Evolutionary conservation across 1,140 invertebrate species (phyloP).

Genomic region (Homarus americanus): DNA sequence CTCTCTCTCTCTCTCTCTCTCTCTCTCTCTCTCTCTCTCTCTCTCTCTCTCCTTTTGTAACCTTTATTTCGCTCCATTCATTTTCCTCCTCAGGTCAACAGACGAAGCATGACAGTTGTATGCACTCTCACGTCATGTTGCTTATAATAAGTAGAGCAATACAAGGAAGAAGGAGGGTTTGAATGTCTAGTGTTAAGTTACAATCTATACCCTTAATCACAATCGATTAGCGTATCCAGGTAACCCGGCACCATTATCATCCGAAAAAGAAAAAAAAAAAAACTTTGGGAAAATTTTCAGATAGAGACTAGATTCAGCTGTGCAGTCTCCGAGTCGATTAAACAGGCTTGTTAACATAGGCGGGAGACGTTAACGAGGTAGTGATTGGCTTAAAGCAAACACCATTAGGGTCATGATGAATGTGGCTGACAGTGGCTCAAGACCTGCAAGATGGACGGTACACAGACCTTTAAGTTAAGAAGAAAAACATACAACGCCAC

Average conservation of each 20-base stretch:
- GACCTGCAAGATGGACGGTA: background rate
- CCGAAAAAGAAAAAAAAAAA: no score
- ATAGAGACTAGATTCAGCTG: background rate
- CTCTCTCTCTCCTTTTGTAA: background rate
- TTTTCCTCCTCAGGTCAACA: no score
- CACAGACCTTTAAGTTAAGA: no score
- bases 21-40: background rate
- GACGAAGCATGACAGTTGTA: background rate
- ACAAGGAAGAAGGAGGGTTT: background rate
- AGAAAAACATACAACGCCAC: no score
- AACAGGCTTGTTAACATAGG: conserved; percentile 13
- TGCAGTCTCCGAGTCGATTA: background rate
- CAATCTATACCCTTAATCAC: background rate
- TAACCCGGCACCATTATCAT: no score
- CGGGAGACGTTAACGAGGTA: conserved; percentile 23
- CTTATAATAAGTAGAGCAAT: background rate
- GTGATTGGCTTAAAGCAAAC: conserved; percentile 21
- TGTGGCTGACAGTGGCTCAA: background rate
- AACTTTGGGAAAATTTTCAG: background rate
- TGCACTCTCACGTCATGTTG: background rate
- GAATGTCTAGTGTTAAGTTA: background rate
- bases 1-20: background rate
- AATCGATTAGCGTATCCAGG: no score
- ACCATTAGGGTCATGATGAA: conserved; percentile 10
- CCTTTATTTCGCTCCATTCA: background rate